Evolutionary conservation across 2,113 vertebrate species (phyloP), one percentile per base, ranked within the genome.

Genomic region (Chamaetylas fuelleborni): DNA sequence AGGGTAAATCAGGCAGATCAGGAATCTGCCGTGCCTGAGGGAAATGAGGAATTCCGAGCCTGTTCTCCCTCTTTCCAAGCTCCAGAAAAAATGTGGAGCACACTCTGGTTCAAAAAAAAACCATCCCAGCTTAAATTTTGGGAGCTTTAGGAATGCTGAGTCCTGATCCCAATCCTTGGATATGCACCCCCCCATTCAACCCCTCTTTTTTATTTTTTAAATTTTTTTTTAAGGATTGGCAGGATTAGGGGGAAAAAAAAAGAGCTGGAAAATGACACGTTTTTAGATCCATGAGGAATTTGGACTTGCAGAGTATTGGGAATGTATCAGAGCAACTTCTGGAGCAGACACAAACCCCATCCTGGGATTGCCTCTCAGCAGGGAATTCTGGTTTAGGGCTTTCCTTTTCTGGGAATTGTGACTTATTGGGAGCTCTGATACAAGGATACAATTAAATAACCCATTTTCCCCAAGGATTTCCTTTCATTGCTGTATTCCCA

Each of bases 151-250:
- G 56, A 60, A 54, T 0, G 3, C 47, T 23, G 45, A 40, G 9
- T 12, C 54, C 20, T 19, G 25, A 31, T 36, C 45, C 48, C 67
- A 56, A 14, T 6, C 56, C 69, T 23, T 45, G 65, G 51, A 48
- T 51, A 15, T 12, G 26, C 11, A 22, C 18, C 0, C 0, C 1
- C 5, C 14, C 12, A 48, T 48, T 48, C 47, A 12, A 48, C 24
- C 40, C 43, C 31, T 29, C 1, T 12, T 7, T 18, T 18, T 36
- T 36, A 8, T 36, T 18, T 12, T n/a, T 36, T 40, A 38, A 11
- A 13, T 24, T 38, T 47, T 14, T 42, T 42, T 11, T 24, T 19
- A 74, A 18, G 45, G 54, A 66, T 18, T 60, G 33, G 56, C 2
- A 10, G 29, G 33, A 82, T 0, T 43, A 33, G 53, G 43, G 11